These are phyloP conservation scores for Artemisiospiza belli DNA, from an alignment of 2,113 vertebrate species.

Conservation along the genomic window DNA sequence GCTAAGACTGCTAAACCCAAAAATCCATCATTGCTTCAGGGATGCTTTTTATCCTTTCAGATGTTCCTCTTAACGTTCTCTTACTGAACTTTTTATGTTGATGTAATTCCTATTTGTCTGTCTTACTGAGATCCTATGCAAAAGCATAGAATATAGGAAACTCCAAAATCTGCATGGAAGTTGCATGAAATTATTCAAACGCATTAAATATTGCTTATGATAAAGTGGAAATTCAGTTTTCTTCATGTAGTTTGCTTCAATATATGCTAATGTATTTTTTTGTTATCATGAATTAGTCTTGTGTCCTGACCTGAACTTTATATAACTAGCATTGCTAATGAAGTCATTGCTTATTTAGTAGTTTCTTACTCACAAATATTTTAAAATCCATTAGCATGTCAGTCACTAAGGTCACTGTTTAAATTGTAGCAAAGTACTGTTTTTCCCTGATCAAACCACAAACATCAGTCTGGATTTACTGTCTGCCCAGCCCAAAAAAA, in stretches of 20 bases:
- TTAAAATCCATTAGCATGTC: neutral
- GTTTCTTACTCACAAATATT: neutral
- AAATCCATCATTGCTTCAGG: neutral
- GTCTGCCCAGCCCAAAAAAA: neutral
- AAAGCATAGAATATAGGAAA: neutral
- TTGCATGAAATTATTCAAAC: neutral
- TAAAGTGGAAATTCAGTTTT: neutral
- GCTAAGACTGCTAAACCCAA: neutral
- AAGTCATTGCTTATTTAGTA: neutral
- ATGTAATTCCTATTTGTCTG: neutral
- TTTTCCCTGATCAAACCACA: neutral
- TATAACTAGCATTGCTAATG: neutral
- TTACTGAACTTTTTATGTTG: neutral
- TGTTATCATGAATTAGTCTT: neutral
- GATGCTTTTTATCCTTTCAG: neutral
- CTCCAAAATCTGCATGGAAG: neutral
- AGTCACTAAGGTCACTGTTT: neutral
- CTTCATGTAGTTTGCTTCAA: neutral
- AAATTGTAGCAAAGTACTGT: neutral
- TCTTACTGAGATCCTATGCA: neutral
- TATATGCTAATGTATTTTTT: neutral
- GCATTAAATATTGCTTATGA: neutral
- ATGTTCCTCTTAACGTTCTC: neutral
- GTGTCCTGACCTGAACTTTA: neutral
- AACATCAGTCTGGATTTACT: neutral